Percentiles rank a stretch among this genome's conserved stretches.
Evolutionary conservation across 2,113 vertebrate genomes (phyloP).

Genomic region (Balaenoptera acutorostrata): DNA sequence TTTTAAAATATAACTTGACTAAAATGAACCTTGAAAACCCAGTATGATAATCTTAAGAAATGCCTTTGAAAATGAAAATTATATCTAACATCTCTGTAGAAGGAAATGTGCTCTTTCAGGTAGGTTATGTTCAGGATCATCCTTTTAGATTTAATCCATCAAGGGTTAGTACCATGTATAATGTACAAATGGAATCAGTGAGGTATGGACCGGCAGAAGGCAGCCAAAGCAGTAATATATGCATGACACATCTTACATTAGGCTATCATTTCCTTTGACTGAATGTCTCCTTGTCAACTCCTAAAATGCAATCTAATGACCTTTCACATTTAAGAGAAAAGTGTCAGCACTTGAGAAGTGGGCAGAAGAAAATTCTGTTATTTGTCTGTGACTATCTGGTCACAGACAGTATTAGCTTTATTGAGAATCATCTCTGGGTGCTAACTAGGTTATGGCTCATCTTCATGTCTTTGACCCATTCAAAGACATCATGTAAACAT

Average conservation of each 20-base stretch:
- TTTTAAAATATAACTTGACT: not conserved
- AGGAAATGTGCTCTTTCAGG: not conserved
- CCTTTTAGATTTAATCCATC: slow-evolving; percentile 21
- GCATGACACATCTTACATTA: not conserved
- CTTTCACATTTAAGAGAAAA: slow-evolving; percentile 46
- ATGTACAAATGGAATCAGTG: slow-evolving; percentile 6
- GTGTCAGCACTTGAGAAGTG: slow-evolving; percentile 27
- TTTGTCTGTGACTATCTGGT: not conserved
- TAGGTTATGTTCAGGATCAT: not conserved
- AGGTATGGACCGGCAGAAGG: not conserved
- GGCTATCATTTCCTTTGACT: not conserved
- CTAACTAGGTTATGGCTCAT: slow-evolving; percentile 13
- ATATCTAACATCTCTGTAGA: not conserved
- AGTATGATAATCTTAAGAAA: not conserved
- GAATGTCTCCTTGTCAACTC: slow-evolving; percentile 13
- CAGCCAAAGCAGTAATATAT: not conserved
- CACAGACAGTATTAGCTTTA: not conserved
- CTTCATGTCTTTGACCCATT: slow-evolving; percentile 55
- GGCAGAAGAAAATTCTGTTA: not conserved
- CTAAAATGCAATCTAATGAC: slow-evolving; percentile 9
- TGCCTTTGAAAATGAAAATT: not conserved
- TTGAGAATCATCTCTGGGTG: slow-evolving; percentile 30
- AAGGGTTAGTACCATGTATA: not conserved
- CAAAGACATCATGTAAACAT: slow-evolving; percentile 17
- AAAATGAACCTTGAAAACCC: not conserved